phyloP scores from a whole-genome alignment of 2,888 invertebrate species.

The Notodonta ziczac region DNA sequence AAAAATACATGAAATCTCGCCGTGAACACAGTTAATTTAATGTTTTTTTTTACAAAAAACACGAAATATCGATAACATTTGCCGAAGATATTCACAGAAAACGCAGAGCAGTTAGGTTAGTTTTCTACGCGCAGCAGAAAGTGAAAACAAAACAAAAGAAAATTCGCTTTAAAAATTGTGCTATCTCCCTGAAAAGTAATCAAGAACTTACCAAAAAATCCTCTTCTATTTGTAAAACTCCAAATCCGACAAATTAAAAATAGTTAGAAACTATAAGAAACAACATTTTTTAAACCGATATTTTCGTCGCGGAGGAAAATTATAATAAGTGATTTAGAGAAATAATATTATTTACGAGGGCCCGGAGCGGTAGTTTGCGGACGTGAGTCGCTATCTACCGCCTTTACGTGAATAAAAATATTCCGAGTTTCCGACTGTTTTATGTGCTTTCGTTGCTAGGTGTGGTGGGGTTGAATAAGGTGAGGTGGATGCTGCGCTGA shows the following conservation, averaged over 20 bases:
- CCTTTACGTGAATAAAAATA: constrained; percentile 11
- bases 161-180: too few species aligned
- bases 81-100: too few species aligned
- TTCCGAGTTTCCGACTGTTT: neutral
- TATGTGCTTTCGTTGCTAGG: constrained; percentile 38
- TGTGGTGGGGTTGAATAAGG: constrained; percentile 38
- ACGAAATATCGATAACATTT: too few species aligned
- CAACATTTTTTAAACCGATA: neutral
- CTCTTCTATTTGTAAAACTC: neutral
- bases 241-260: neutral
- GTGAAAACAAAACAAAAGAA: too few species aligned
- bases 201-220: neutral
- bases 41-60: too few species aligned
- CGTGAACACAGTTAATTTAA: too few species aligned
- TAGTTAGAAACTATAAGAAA: neutral
- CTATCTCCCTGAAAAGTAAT: too few species aligned
- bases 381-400: constrained; percentile 5
- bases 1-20: too few species aligned
- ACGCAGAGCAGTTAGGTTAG: too few species aligned
- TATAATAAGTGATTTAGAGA: too few species aligned
- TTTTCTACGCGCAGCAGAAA: too few species aligned
- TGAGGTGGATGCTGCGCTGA: constrained; percentile 49
- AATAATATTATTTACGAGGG: neutral
- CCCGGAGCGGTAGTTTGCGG: constrained; percentile 1
- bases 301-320: neutral